Evolutionary conservation across 2,797 vertebrate genomes (phyloP).

Genomic region (Anguilla megastoma): DNA sequence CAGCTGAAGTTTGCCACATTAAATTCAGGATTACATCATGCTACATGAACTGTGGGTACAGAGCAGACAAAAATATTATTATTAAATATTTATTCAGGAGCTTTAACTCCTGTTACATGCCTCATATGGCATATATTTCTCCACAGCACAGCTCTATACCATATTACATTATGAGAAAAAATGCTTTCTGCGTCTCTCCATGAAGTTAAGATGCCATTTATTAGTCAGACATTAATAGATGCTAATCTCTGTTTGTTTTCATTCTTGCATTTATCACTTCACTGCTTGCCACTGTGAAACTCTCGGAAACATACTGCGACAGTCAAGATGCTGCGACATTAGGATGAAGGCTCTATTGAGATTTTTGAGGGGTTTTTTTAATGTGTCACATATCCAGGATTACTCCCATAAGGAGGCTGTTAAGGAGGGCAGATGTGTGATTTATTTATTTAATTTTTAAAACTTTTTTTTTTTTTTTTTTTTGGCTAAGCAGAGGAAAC

Average conservation of each 20-base stretch:
- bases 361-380: background rate
- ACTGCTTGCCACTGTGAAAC: background rate
- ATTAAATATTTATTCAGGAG: background rate
- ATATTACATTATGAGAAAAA: background rate
- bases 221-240: background rate
- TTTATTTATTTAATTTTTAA: background rate
- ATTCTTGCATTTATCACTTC: conserved; percentile 2
- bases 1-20: conserved; percentile 9
- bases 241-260: background rate
- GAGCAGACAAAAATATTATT: background rate
- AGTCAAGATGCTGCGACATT: no score
- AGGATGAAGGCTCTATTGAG: background rate
- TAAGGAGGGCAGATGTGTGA: background rate
- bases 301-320: background rate
- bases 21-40: background rate
- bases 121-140: background rate
- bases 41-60: background rate
- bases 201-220: background rate
- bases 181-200: background rate
- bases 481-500: background rate
- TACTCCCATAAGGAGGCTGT: background rate
- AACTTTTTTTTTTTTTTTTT: background rate
- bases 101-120: background rate
- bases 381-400: background rate
- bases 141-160: background rate